phyloP scores from a whole-genome alignment of 2,113 vertebrate species.

The Entelurus aequoreus region DNA sequence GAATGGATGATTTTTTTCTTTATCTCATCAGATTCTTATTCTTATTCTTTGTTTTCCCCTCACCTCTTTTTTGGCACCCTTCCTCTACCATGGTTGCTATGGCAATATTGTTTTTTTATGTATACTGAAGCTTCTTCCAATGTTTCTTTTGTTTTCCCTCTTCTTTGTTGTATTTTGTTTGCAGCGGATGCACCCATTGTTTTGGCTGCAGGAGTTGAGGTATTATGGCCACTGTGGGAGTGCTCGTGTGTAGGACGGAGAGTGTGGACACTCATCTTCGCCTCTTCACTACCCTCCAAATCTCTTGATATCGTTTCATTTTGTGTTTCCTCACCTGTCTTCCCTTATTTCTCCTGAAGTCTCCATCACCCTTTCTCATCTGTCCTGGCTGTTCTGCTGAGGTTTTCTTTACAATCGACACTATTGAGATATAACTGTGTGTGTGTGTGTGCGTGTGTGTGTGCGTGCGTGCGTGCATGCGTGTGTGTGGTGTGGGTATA shows the following conservation, averaged over 20 bases:
- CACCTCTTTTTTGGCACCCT: constrained; percentile 46
- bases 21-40: constrained; percentile 8
- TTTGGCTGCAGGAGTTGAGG: constrained; percentile 18
- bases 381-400: constrained; percentile 22
- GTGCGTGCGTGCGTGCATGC: neutral
- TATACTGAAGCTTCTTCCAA: constrained; percentile 46
- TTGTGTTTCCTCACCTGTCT: constrained; percentile 16
- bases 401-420: constrained; percentile 7
- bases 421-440: constrained; percentile 1
- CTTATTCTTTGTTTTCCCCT: constrained; percentile 5
- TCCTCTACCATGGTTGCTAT: constrained; percentile 61
- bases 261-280: constrained; percentile 1
- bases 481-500: constrained; percentile 18
- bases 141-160: constrained; percentile 41
- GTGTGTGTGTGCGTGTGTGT: constrained; percentile 13
- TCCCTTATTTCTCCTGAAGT: constrained; percentile 9
- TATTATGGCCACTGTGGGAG: constrained; percentile 3
- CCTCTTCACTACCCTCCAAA: neutral
- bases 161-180: constrained; percentile 19
- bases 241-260: neutral
- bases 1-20: neutral
- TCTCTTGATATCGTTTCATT: neutral
- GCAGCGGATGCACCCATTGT: constrained; percentile 44
- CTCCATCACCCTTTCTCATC: constrained; percentile 20
- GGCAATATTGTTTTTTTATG: constrained; percentile 50